A percentile compares a stretch with the other conserved stretches of the same genome.
These are phyloP conservation scores for Bubalus kerabau DNA, from an alignment of 2,113 vertebrate genomes.

Conservation along the genomic window DNA sequence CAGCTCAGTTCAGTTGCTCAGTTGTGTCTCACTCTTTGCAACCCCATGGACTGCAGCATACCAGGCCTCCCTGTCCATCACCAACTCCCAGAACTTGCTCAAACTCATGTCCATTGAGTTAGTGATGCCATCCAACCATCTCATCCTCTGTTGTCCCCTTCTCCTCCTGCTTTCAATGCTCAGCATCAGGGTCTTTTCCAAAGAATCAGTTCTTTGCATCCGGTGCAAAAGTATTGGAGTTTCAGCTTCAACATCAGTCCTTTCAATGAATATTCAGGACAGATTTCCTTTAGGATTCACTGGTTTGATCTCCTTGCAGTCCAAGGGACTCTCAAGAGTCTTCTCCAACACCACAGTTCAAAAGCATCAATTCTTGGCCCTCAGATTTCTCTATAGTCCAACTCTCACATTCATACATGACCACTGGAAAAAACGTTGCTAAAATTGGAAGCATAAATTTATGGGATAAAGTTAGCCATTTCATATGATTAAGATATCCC, in stretches of 20 bases:
- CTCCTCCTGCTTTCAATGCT: neutral
- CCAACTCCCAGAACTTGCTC: neutral
- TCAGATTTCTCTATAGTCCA: neutral
- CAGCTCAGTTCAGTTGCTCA: neutral
- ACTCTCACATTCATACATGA: neutral
- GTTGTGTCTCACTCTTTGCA: neutral
- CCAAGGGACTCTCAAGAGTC: neutral
- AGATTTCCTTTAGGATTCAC: neutral
- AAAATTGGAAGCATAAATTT: neutral
- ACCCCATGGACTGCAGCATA: neutral
- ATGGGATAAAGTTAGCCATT: neutral
- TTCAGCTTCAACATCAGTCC: neutral
- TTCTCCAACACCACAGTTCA: neutral
- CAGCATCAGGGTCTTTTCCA: neutral
- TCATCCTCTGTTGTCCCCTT: neutral
- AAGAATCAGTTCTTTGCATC: neutral
- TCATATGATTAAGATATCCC: neutral
- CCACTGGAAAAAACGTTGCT: neutral
- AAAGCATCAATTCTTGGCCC: neutral
- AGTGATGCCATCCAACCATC: neutral
- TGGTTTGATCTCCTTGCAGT: neutral
- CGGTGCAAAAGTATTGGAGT: neutral
- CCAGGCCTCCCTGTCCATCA: neutral
- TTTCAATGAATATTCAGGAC: neutral
- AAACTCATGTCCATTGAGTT: neutral